phyloP scores from a whole-genome alignment of 2,888 invertebrate genomes.

The Netelia inedita region DNA sequence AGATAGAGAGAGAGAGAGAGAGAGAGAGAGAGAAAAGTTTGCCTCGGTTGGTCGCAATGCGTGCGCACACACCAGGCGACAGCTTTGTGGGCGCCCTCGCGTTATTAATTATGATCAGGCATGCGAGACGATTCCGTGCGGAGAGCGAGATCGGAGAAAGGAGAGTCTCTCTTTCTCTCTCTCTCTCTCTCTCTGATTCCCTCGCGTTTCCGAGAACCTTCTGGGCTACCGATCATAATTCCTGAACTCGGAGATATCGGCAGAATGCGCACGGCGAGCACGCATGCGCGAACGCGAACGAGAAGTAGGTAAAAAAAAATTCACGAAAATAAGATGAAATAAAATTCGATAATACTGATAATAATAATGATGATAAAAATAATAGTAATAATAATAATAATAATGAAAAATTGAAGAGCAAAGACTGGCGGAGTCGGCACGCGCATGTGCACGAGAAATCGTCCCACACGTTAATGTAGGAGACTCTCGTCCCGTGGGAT shows the following conservation, averaged over 20 bases:
- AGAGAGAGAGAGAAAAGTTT: constrained; percentile 26
- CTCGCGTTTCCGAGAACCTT: constrained; percentile 66
- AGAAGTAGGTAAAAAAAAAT: background rate
- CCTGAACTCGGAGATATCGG: constrained; percentile 67
- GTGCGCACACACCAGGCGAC: constrained; percentile 70
- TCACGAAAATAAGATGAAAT: background rate
- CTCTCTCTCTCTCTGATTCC: background rate
- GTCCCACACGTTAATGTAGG: constrained; percentile 47
- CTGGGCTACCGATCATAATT: constrained; percentile 72
- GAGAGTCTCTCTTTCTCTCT: constrained; percentile 11
- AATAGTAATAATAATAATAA: too few species aligned
- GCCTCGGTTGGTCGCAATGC: background rate
- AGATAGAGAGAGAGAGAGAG: constrained; percentile 15
- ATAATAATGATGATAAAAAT: too few species aligned
- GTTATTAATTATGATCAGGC: constrained; percentile 84
- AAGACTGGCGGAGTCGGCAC: constrained; percentile 1
- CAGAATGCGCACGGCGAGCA: constrained; percentile 43
- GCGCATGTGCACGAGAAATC: constrained; percentile 41
- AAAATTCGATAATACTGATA: too few species aligned
- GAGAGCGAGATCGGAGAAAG: background rate
- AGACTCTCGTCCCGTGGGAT: constrained; percentile 53
- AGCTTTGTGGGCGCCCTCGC: constrained; percentile 81
- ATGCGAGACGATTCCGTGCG: constrained; percentile 82
- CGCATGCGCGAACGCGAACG: background rate
- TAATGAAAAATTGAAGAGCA: constrained; percentile 26